phyloP scores from a whole-genome alignment of 64 coral and sea anemone genomes.

The Stylophora pistillata region DNA sequence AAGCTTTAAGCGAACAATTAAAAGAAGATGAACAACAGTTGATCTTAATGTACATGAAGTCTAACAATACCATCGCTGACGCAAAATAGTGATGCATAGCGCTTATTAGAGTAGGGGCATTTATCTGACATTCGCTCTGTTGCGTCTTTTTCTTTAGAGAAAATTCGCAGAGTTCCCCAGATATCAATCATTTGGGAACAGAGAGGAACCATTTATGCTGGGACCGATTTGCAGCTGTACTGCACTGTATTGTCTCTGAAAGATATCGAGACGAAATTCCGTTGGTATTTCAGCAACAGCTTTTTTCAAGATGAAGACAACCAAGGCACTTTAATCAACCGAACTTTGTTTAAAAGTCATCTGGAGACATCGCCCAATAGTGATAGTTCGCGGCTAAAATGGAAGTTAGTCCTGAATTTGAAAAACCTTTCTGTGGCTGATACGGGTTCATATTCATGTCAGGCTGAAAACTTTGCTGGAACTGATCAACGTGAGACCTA shows the following conservation, averaged over 20 bases:
- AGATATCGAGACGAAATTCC: background rate
- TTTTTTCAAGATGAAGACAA: background rate
- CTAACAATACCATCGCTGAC: too few species aligned
- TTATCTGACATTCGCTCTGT: background rate
- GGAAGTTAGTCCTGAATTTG: background rate
- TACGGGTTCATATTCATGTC: constrained; percentile 36
- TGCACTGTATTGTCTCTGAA: background rate
- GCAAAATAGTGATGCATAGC: too few species aligned
- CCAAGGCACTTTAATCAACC: background rate
- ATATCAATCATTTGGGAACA: background rate
- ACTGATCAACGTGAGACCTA: background rate
- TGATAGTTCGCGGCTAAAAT: background rate
- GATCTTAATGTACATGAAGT: too few species aligned
- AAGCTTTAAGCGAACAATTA: too few species aligned
- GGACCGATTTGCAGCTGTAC: background rate
- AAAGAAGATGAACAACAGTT: too few species aligned
- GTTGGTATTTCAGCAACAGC: background rate
- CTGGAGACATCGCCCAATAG: background rate
- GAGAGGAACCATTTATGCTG: background rate
- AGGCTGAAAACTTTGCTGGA: constrained; percentile 2
- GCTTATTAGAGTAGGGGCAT: too few species aligned
- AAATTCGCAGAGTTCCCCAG: background rate
- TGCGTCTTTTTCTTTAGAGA: background rate
- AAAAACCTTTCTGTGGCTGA: constrained; percentile 9
- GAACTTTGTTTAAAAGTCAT: background rate